Base-by-base conservation (phyloP, 2,888 invertebrate species). In the Drosophila atripex region DNA sequence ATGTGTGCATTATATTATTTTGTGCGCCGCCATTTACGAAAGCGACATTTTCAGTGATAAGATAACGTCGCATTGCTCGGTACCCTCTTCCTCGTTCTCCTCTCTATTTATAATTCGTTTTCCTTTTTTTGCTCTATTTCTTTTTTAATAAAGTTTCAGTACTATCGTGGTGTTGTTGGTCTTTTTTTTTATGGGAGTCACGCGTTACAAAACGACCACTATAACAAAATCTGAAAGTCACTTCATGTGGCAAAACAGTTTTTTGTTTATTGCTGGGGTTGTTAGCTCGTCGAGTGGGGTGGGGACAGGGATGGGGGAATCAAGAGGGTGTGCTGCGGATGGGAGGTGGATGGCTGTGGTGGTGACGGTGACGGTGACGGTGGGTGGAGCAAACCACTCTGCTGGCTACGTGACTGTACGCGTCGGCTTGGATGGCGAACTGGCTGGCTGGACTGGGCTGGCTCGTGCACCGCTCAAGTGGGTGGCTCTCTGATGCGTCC, bases 331-430 rank as follows among this genome's bases (percentile, higher is more conserved):
- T n/a, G 39, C 18, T 9, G 28, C 16, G 21, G 57, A 9, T 21
- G 23, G 43, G 21, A 30, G 14, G 9, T 14, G 41, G 8, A 1
- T 1, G 41, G 9, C 28, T 21, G n/a, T 11, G 32, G 28, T 23
- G 23, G 39, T 21, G 14, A 16, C 49, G 18, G 18, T 18, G 58
- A 21, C 14, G 18, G n/a, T 18, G 58, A 21, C 14, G 58, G n/a
- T 5, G 32, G 8, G 21, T 32, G n/a, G 21, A 11, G 14, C 49
- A 28, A 38, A 39, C 32, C 18, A 25, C 58, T 54, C 54, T 30
- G 18, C 1, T 72, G 88, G 35, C 71, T 85, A 85, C 86, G 84
- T 83, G 88, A 85, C 84, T 85, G 88, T 85, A 85, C 84, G 66
- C 75, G 57, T 38, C 56, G 49, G 38, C 16, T 25, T 61, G 61